Evolutionary conservation across 2,113 vertebrate genomes (phyloP), one percentile per base, ranked within the genome.

Genomic region (Castor canadensis): DNA sequence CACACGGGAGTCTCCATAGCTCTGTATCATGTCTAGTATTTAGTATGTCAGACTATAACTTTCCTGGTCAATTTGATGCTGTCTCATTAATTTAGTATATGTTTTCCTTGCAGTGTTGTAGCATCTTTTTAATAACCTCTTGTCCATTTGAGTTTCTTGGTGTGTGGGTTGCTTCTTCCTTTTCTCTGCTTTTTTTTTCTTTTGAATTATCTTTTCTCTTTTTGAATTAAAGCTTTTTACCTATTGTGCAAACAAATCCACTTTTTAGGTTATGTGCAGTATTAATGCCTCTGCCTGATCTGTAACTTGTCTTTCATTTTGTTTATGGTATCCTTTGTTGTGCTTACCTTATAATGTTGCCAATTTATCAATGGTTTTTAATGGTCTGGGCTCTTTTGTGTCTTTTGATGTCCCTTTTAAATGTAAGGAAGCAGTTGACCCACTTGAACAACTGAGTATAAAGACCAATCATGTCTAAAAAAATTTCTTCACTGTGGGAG

Each of bases 401-500:
- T 64, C 58, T 85, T 90, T 96, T 64, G 66, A 77, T 66, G 58
- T 83, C 49, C 84, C 43, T 90, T 67, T 91, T 85, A 90, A 77
- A 76, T 45, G 5, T 88, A 87, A 96, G 49, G 81, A 84, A 60
- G 47, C 43, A 69, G 58, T 84, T 40, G 76, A n/a, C 43, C 13
- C 52, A 20, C 76, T 87, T 87, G 76, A 96, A 30, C 22, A 75
- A 83, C 87, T 90, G 76, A 75, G 49, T 69, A 4, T 30, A 52
- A 69, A 83, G 92, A 90, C 58, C 81, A 56, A 81, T 66, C 58
- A 60, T 58, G 24, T 95, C 77, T 54, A n/a, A 58, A 47, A 91
- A 91, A 66, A 32, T 76, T 81, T 58, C 32, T 69, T 22, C 71
- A 16, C 54, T 58, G 26, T 79, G 43, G 72, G 85, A 77, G 56